Conservation (phyloP, 2,113 vertebrate species). For the Orientallactaga bullata region DNA sequence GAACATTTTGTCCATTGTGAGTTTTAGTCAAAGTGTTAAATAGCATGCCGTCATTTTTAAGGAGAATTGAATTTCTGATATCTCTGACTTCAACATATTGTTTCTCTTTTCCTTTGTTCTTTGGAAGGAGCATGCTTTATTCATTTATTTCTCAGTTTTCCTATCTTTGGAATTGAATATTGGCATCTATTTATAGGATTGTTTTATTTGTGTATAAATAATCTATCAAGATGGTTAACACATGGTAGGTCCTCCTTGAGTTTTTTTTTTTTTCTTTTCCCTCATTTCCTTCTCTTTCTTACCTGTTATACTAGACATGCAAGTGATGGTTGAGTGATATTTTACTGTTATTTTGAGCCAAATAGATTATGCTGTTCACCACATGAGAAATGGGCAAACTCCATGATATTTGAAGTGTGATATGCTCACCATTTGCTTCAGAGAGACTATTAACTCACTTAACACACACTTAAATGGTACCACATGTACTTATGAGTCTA, state of each 20-base stretch:
- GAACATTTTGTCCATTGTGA: conserved; percentile 41
- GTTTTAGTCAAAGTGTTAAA: conserved; percentile 55
- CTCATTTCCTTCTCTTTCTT: neutral
- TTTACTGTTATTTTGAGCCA: neutral
- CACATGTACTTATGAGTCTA: neutral
- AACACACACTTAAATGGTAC: neutral
- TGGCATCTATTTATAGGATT: conserved; percentile 1
- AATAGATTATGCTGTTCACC: conserved; percentile 13
- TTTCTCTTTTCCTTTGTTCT: conserved; percentile 2
- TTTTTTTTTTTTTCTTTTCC: conserved; percentile 32
- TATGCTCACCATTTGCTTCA: conserved; percentile 24
- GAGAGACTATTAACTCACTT: neutral
- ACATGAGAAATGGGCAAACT: neutral
- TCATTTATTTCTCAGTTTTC: neutral
- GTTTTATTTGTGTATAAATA: conserved; percentile 37
- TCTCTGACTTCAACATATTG: neutral
- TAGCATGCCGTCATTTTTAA: conserved; percentile 16
- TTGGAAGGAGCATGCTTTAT: conserved; percentile 23
- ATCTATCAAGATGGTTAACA: neutral
- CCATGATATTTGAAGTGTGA: neutral
- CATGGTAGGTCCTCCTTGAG: neutral
- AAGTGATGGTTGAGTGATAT: neutral
- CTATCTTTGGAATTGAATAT: conserved; percentile 8
- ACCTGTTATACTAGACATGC: neutral
- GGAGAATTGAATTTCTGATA: conserved; percentile 30